Conservation (phyloP, 1,140 invertebrate genomes). For the Rhopalosiphum padi region DNA sequence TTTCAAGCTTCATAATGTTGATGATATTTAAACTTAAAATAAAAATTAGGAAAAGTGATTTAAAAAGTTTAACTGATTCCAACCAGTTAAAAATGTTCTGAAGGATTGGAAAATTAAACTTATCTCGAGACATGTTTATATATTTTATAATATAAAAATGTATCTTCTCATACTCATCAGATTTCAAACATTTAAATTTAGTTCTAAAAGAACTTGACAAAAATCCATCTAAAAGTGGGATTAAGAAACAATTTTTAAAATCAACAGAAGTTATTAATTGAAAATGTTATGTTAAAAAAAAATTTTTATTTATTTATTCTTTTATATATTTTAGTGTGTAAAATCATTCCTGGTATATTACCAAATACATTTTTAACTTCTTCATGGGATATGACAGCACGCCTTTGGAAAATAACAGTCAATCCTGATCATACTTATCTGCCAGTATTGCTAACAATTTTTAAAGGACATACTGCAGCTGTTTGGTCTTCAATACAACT, state of each 20-base stretch:
- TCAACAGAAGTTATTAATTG: neutral
- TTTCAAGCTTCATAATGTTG: neutral
- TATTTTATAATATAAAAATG: too few species aligned
- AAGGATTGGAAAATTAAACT: neutral
- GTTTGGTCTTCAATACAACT: constrained; percentile 86
- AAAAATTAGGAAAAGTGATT: neutral
- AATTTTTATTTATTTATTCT: neutral
- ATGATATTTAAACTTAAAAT: neutral
- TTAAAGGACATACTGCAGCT: constrained; percentile 80
- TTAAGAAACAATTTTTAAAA: neutral
- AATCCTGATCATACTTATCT: constrained; percentile 30
- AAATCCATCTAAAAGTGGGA: neutral
- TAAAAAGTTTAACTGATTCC: neutral
- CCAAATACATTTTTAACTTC: constrained; percentile 73
- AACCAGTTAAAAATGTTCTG: neutral
- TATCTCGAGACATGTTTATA: neutral
- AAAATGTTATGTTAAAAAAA: neutral
- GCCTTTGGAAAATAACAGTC: constrained; percentile 62
- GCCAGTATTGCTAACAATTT: constrained; percentile 66
- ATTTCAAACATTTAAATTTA: neutral
- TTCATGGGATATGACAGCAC: constrained; percentile 90
- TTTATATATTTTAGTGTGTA: constrained; percentile 68
- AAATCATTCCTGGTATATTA: constrained; percentile 69
- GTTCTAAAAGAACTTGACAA: neutral
- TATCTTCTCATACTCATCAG: too few species aligned